phyloP scores from a whole-genome alignment of 2,888 invertebrate genomes.

The Octonoba sinensis region DNA sequence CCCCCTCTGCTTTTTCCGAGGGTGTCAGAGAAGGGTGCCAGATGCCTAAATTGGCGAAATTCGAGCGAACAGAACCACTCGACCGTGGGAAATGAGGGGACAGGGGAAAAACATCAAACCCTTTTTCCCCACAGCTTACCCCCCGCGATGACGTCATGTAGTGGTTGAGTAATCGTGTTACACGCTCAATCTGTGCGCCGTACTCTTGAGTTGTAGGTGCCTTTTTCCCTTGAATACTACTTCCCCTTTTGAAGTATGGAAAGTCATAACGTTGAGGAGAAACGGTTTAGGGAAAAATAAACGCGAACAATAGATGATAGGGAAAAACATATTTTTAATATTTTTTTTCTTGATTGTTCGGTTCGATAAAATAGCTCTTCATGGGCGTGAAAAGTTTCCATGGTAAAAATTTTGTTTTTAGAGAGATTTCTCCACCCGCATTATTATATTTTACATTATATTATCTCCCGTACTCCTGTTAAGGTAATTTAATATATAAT shows the following conservation, averaged over 20 bases:
- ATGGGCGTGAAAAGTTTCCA: constrained; percentile 30
- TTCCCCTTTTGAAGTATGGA: constrained; percentile 3
- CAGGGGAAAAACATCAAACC: constrained; percentile 13
- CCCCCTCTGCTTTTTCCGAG: constrained; percentile 26
- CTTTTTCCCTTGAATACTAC: constrained; percentile 32
- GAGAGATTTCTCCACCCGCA: too few relatives aligned
- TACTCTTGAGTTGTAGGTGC: constrained; percentile 38
- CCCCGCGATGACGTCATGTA: constrained; percentile 45
- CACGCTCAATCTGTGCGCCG: constrained; percentile 59
- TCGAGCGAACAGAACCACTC: constrained; percentile 35
- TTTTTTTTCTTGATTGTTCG: constrained; percentile 6
- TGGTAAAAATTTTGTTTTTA: too few relatives aligned
- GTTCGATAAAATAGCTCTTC: constrained; percentile 27
- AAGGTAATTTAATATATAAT: too few relatives aligned
- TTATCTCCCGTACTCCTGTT: too few relatives aligned
- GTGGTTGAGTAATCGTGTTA: constrained; percentile 64
- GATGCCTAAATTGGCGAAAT: constrained; percentile 58
- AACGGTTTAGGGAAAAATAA: constrained; percentile 11
- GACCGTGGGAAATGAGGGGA: constrained; percentile 55
- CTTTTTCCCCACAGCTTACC: constrained; percentile 2
- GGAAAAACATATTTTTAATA: constrained; percentile 3
- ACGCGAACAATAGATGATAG: constrained; percentile 14
- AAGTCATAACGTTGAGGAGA: neutral
- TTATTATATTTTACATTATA: too few relatives aligned
- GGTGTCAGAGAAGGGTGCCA: constrained; percentile 58